phyloP scores from a whole-genome alignment of 1,140 invertebrate species.

The Drosophila ficusphila region DNA sequence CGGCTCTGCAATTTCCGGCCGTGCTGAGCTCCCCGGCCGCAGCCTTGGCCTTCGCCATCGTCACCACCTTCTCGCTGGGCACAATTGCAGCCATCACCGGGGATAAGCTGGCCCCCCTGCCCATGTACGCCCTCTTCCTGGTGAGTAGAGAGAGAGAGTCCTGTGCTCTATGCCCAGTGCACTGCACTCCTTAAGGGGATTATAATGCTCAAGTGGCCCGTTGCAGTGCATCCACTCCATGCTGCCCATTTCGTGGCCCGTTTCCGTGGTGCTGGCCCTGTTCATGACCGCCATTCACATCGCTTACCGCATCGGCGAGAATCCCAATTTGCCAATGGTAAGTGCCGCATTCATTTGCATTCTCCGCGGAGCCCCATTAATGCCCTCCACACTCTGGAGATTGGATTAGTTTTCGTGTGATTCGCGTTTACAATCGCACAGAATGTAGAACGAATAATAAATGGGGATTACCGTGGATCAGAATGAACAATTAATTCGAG shows the following conservation, averaged over 20 bases:
- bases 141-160: too few relatives aligned
- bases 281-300: conserved; percentile 87
- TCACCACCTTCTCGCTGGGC: conserved; percentile 80
- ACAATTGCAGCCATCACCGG: conserved; percentile 81
- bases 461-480: conserved; percentile 15
- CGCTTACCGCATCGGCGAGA: conserved; percentile 72
- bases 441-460: background rate
- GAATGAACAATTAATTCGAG: conserved; percentile 14
- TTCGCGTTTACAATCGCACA: background rate
- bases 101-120: conserved; percentile 85
- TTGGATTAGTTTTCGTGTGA: conserved; percentile 32
- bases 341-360: conserved; percentile 54
- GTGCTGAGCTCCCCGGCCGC: conserved; percentile 80
- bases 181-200: conserved; percentile 8
- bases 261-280: conserved; percentile 86
- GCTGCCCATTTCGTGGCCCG: conserved; percentile 88
- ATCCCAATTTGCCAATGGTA: conserved; percentile 76
- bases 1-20: conserved; percentile 81
- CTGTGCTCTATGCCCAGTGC: conserved; percentile 67
- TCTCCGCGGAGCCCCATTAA: background rate
- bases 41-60: conserved; percentile 80
- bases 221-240: conserved; percentile 88
- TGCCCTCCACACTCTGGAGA: conserved; percentile 7
- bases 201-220: background rate
- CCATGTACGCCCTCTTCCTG: conserved; percentile 88